Evolutionary conservation across 2,113 vertebrate species (phyloP).

Genomic region (Gallinago paraguaiae): DNA sequence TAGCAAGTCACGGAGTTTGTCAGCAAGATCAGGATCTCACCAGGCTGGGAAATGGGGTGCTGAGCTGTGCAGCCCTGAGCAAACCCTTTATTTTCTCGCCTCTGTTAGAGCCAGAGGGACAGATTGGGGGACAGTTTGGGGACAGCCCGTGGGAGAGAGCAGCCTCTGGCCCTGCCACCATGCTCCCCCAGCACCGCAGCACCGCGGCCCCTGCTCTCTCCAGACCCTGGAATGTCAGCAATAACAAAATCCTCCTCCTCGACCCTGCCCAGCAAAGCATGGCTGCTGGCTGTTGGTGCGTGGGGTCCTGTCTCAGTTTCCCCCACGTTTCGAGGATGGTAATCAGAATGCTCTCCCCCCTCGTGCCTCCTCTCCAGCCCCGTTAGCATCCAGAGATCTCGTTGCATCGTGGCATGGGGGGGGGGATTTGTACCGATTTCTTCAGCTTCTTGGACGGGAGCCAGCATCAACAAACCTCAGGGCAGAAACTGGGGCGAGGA

Average conservation of each 20-base stretch:
- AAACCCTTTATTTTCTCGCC: not conserved
- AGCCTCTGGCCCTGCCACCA: not conserved
- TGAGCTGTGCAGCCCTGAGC: not conserved
- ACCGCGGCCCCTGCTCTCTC: fast-evolving
- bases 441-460: not conserved
- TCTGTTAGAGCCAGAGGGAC: not conserved
- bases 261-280: not conserved
- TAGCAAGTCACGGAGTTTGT: not conserved
- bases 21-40: fast-evolving
- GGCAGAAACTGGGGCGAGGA: not conserved
- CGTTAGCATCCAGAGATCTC: not conserved
- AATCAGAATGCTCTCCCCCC: fast-evolving
- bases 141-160: fast-evolving
- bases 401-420: not conserved
- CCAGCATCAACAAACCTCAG: conserved; percentile 11
- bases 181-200: not conserved
- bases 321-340: not conserved
- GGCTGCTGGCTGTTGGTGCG: not conserved
- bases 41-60: not conserved
- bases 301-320: not conserved
- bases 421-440: not conserved
- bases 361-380: not conserved
- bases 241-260: not conserved
- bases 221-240: not conserved
- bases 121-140: not conserved